Base-by-base conservation (phyloP, 2,797 vertebrate species). In the Carduelis carduelis region DNA sequence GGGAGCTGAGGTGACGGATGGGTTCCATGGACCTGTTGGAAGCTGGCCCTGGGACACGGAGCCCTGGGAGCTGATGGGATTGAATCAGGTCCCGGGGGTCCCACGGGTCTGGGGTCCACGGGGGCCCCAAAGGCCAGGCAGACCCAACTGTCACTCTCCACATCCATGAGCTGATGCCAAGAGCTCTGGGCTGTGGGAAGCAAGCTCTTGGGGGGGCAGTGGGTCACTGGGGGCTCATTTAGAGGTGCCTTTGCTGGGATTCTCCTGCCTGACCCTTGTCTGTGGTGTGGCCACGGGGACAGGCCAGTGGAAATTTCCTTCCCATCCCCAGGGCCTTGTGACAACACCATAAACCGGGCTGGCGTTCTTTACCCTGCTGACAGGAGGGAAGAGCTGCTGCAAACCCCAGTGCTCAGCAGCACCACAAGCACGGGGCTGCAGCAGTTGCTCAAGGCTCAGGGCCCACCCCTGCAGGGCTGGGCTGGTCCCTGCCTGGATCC, bases 271-370 rank as follows among this genome's bases (percentile, higher is more conserved):
- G 83, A 68, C 52, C 75, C 69, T 26, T 7, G 13, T 9, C 44
- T 32, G 18, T 7, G 1, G 1, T 12, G 30, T 34, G 75, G 68
- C 85, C 46, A n/a, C 74, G 32, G 80, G 46, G 64, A 39, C 46
- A 63, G 85, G 60, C 77, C 30, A 97, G 93, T 97, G 97, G 97
- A 97, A 97, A 97, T 97, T 97, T 97, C 96, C 97, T 94, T 77
- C 82, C 89, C 52, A 53, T 70, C 90, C 91, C 60, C 57, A 18
- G 87, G 4, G 83, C 72, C 96, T 93, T 95, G 96, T 53, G 95
- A 96, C 96, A 97, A 92, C 93, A 90, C 11, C 94, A 78, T 97
- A 97, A 97, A 96, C 59, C 87, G 47, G n/a, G 1, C 2, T 8
- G 39, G 64, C 2, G 7, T 85, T 96, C 96, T 96, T 90, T 65